Conservation (phyloP, 1,140 invertebrate genomes). For the Galleria mellonella region DNA sequence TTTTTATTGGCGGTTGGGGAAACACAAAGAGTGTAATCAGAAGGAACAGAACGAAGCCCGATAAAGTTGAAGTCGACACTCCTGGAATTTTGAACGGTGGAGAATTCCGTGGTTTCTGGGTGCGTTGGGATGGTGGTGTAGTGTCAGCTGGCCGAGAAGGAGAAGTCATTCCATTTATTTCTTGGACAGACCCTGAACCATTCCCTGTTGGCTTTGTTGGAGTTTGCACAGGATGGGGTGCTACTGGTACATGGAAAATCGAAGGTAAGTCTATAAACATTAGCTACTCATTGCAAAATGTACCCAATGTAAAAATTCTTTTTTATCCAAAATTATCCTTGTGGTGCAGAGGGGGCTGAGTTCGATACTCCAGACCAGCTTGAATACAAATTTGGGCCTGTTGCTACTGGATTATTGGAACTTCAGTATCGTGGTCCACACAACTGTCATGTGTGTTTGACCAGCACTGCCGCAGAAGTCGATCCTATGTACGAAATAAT, state of each 20-base stretch:
- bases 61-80: conserved; percentile 82
- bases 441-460: conserved; percentile 77
- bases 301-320: conserved; percentile 35
- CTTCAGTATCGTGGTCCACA: conserved; percentile 76
- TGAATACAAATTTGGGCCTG: conserved; percentile 75
- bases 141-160: conserved; percentile 81
- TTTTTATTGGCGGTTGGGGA: conserved; percentile 89
- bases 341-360: conserved; percentile 64
- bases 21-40: conserved; percentile 90
- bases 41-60: conserved; percentile 85
- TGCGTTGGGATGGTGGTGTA: conserved; percentile 82
- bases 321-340: conserved; percentile 17
- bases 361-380: conserved; percentile 75
- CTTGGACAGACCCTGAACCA: conserved; percentile 80
- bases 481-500: conserved; percentile 78
- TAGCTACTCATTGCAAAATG: conserved; percentile 39
- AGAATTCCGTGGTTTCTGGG: conserved; percentile 88
- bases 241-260: conserved; percentile 86
- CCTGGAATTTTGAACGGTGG: conserved; percentile 80
- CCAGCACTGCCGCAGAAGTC: conserved; percentile 65
- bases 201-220: conserved; percentile 83
- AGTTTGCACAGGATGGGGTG: conserved; percentile 90
- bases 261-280: conserved; percentile 77
- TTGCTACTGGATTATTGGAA: conserved; percentile 69
- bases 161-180: conserved; percentile 81